Conservation (phyloP, 92 coral and sea anemone species). For the Porites rus region DNA sequence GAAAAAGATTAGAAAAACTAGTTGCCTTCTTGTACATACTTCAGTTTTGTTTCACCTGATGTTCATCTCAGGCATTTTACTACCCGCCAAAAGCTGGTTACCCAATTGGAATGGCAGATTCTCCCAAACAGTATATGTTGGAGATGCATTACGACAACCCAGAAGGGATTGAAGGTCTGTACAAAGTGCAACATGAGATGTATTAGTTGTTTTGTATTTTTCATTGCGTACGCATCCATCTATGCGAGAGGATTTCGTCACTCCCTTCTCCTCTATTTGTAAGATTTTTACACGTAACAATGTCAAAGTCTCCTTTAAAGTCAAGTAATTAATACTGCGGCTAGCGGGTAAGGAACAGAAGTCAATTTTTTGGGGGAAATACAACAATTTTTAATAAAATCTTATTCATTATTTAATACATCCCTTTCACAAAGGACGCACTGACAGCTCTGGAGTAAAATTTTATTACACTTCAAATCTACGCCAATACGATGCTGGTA, state of each 20-base stretch:
- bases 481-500: constrained; percentile 66
- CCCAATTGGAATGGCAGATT: constrained; percentile 49
- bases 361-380: no score
- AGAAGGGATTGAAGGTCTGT: constrained; percentile 32
- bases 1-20: no score
- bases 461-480: constrained; percentile 55
- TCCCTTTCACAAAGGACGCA: background rate
- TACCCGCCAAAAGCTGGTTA: constrained; percentile 53
- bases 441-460: constrained; percentile 66
- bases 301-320: no score
- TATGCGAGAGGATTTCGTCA: no score
- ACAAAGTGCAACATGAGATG: background rate
- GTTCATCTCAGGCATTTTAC: constrained; percentile 45
- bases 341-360: no score
- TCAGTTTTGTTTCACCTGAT: background rate
- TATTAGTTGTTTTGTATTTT: no score
- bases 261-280: no score
- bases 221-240: no score
- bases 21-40: no score
- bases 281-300: no score
- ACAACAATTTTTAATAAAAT: no score
- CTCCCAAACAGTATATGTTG: constrained; percentile 40
- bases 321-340: no score
- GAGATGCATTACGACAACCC: constrained; percentile 62
- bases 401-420: background rate